Conservation (phyloP, 2,888 invertebrate species). For the Trachelus stipa region DNA sequence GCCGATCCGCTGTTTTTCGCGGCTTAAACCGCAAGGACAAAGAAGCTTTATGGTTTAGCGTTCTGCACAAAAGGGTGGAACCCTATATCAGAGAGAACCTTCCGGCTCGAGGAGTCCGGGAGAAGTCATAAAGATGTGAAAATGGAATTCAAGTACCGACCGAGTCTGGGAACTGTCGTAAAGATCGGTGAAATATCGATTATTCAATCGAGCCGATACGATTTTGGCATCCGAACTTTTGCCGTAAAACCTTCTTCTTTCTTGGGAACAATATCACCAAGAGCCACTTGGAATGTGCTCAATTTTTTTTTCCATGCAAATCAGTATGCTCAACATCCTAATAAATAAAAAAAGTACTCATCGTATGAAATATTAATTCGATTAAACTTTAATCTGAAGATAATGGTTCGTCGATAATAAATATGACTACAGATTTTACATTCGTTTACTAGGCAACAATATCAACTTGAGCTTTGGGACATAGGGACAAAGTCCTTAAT, state of each 20-base stretch:
- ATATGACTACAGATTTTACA: neutral
- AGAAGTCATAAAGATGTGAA: neutral
- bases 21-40: neutral
- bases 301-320: neutral
- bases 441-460: neutral
- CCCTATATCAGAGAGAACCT: neutral
- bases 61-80: neutral
- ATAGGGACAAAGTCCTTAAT: neutral
- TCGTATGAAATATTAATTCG: neutral
- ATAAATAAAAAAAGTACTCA: neutral
- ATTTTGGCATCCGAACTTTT: neutral
- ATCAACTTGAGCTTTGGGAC: neutral
- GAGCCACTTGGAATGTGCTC: neutral
- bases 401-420: neutral
- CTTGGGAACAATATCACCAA: neutral
- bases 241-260: neutral
- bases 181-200: neutral
- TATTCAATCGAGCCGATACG: neutral
- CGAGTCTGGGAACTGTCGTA: neutral
- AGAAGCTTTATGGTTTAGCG: neutral
- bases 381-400: neutral
- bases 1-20: neutral
- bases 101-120: neutral
- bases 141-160: neutral
- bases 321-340: neutral